Percentiles rank a stretch among this genome's conserved stretches.
Conservation (phyloP, 2,888 invertebrate genomes). For the Melieria picta region DNA sequence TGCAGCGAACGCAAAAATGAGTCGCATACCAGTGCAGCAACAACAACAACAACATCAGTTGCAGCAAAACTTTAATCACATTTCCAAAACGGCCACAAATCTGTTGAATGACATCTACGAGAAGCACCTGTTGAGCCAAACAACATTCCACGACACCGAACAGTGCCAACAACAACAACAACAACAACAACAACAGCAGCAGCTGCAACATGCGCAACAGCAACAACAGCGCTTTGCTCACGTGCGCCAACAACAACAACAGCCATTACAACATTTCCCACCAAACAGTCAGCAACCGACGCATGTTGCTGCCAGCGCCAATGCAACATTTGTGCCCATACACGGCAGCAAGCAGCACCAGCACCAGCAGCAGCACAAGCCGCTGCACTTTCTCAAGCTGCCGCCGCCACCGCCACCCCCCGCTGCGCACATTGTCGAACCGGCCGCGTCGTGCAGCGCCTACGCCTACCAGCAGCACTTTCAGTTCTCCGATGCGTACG, state of each 20-base stretch:
- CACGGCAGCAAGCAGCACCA: slow-evolving; percentile 36
- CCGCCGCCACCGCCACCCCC: slow-evolving; percentile 44
- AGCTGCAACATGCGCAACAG: slow-evolving; percentile 19
- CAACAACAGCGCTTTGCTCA: slow-evolving; percentile 23
- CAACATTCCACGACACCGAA: slow-evolving; percentile 50
- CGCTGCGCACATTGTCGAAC: not conserved
- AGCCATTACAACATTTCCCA: slow-evolving; percentile 29
- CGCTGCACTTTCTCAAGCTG: slow-evolving; percentile 47
- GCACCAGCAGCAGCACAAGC: slow-evolving; percentile 40
- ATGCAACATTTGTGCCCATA: slow-evolving; percentile 37
- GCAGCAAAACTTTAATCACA: slow-evolving; percentile 58
- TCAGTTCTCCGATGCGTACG: slow-evolving; percentile 49
- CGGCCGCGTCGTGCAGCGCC: not conserved
- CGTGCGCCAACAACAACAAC: slow-evolving; percentile 17
- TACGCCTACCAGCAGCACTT: slow-evolving; percentile 38
- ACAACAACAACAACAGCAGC: slow-evolving; percentile 31
- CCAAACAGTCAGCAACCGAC: slow-evolving; percentile 31
- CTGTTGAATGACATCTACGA: slow-evolving; percentile 60
- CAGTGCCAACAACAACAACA: slow-evolving; percentile 27
- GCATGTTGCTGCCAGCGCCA: not conserved
- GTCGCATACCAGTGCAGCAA: slow-evolving; percentile 45
- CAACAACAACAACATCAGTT: slow-evolving; percentile 44
- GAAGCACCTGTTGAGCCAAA: slow-evolving; percentile 60
- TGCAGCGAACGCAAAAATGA: slow-evolving; percentile 36
- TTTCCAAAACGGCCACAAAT: slow-evolving; percentile 59